A percentile compares a stretch with the other conserved stretches of the same genome.
phyloP scores from a whole-genome alignment of 2,888 invertebrate species.

The Ditula angustiorana region DNA sequence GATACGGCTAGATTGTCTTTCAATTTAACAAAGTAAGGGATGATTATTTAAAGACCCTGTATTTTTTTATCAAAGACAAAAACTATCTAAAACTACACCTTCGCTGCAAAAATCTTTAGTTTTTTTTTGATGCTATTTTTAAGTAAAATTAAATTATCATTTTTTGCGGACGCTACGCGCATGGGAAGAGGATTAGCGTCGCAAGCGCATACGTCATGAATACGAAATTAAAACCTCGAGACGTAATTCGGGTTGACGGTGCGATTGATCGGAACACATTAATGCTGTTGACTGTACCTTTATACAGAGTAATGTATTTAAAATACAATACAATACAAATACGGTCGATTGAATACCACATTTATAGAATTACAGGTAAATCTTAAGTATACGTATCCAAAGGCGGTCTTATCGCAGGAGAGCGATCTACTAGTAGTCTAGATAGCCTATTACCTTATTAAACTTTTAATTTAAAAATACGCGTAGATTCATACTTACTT shows the following conservation, averaged over 20 bases:
- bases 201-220: slow-evolving; percentile 73
- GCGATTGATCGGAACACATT: slow-evolving; percentile 70
- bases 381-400: too few relatives aligned
- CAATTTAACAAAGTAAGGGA: slow-evolving; percentile 1
- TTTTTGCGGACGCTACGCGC: slow-evolving; percentile 60
- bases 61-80: not conserved
- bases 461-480: too few relatives aligned
- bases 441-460: too few relatives aligned
- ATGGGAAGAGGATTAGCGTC: slow-evolving; percentile 74
- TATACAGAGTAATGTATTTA: slow-evolving; percentile 2
- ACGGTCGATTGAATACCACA: too few relatives aligned
- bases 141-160: slow-evolving; percentile 31
- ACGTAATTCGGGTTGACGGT: slow-evolving; percentile 74
- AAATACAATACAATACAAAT: too few relatives aligned
- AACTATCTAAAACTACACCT: not conserved
- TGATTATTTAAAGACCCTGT: not conserved
- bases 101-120: not conserved
- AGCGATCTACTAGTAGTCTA: too few relatives aligned
- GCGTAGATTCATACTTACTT: too few relatives aligned
- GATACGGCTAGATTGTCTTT: slow-evolving; percentile 9
- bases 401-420: too few relatives aligned
- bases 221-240: slow-evolving; percentile 78
- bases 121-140: slow-evolving; percentile 10
- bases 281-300: slow-evolving; percentile 44
- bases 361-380: too few relatives aligned